Percentiles rank a stretch among this genome's conserved stretches.
Conservation (phyloP, 2,113 vertebrate species). For the Corydoras maculifer region DNA sequence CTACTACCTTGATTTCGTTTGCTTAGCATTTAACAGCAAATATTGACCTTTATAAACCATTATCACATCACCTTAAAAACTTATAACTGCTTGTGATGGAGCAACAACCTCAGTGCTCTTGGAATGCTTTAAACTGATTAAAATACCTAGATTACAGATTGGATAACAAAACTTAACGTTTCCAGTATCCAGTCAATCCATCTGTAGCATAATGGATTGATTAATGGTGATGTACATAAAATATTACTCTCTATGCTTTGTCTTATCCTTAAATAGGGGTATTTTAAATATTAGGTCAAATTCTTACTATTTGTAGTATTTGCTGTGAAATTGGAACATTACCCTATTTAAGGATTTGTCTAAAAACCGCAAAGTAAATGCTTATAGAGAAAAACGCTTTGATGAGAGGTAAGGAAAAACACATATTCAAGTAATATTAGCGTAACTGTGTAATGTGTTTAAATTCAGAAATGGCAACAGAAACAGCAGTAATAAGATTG, state of each 20-base stretch:
- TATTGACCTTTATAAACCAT: neutral
- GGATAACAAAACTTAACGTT: neutral
- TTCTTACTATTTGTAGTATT: neutral
- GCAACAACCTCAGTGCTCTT: neutral
- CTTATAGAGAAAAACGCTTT: neutral
- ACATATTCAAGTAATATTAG: neutral
- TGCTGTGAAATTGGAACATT: neutral
- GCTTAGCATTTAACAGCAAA: conserved; percentile 8
- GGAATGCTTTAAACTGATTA: neutral
- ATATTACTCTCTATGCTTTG: neutral
- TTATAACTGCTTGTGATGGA: neutral
- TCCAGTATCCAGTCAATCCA: neutral
- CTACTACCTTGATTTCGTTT: neutral
- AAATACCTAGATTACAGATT: neutral
- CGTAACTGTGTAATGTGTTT: no score
- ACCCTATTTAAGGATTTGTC: conserved; percentile 19
- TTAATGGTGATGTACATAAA: neutral
- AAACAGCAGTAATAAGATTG: neutral
- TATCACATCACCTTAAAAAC: neutral
- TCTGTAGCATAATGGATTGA: neutral
- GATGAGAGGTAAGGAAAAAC: conserved; percentile 14
- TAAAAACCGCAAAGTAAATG: neutral
- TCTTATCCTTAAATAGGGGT: conserved; percentile 12
- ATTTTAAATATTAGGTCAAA: neutral
- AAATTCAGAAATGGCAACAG: neutral